Evolutionary conservation across 2,888 invertebrate genomes (phyloP), one percentile per base, ranked within the genome.

Genomic region (Amaurobius ferox): DNA sequence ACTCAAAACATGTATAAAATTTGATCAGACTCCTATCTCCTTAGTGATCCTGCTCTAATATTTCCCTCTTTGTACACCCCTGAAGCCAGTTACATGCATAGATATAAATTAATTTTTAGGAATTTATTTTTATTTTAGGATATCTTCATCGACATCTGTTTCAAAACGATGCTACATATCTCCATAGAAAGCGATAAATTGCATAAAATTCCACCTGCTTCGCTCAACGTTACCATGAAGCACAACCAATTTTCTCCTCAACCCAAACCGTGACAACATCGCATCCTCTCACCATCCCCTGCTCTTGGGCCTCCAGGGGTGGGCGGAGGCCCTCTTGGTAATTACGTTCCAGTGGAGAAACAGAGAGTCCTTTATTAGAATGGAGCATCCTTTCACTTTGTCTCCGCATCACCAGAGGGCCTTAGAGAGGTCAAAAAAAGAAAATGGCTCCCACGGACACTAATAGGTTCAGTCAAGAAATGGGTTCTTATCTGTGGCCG

Each of bases 281-380:
- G n/a, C 48, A 67, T 68, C 70, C 30, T 29, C 76, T 48, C 48
- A 35, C 62, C 28, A 68, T 55, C 55, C 72, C 39, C 40, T 68
- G 68, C 64, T 77, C 77, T 30, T 29, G 64, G 23, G 71, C 73
- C 74, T 81, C 64, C 29, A 71, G 83, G 77, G 77, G 16, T 44
- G 83, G 83, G 76, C 76, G 76, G 70, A 40, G 55, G 39, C n/a
- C 70, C n/a, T 19, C 29, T 11, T 16, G 40, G 77, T 83, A 83
- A 83, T 83, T 83, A 83, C 71, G 44, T 61, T 79, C 30, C 35
- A n/a, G 13, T 13, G 23, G 19, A 40, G 64, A 35, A 28, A 70
- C 61, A 71, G 79, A 81, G 70, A 35, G 70, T n/a, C 74, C 76
- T 81, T 68, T 73, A 73, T 83, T 83, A 77, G 62, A 71, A 70